Evolutionary conservation across 2,797 vertebrate species (phyloP), one percentile per base, ranked within the genome.

Genomic region (Melanogrammus aeglefinus): DNA sequence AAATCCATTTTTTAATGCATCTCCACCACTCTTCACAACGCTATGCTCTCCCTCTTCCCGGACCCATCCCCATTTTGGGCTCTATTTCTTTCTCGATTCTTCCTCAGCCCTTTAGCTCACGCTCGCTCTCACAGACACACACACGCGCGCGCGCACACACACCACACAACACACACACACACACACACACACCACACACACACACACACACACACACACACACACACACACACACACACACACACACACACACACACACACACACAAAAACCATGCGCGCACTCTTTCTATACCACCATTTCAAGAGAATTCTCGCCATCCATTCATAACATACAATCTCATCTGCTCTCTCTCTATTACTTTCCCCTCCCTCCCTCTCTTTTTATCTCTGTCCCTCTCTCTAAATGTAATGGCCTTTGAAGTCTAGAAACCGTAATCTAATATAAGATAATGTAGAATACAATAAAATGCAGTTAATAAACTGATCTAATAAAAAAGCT

Each of bases 301-400:
- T 63, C 57, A n/a, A 7, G 57, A 24, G 57, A 63, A 63, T 63
- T 63, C 21, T 63, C 57, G 1, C 57, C 8, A 24, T 63, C 57
- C 57, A 63, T n/a, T 63, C 57, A 63, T 63, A 63, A 63, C 57
- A 21, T 21, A 24, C 21, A 8, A 63, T 63, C 21, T n/a, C 21
- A 24, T 63, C 57, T 24, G n/a, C 57, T 63, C 57, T 63, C 57
- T 63, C 73, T 39, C 27, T 74, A 21, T 80, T 57, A 69, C 29
- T 75, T 76, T 78, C 57, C 57, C 35, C 51, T 7, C 41, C 69
- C 6, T 83, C 57, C 4, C 7, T 57, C 72, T 79, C 36, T 10
- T 8, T 66, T 35, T 75, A 29, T 8, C 21, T 6, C 63, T 10
- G 77, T 72, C 33, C n/a, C 33, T 33, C 35, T 33, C 72, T 35